Evolutionary conservation across 2,888 invertebrate species (phyloP).

Genomic region (Anodontia alba): DNA sequence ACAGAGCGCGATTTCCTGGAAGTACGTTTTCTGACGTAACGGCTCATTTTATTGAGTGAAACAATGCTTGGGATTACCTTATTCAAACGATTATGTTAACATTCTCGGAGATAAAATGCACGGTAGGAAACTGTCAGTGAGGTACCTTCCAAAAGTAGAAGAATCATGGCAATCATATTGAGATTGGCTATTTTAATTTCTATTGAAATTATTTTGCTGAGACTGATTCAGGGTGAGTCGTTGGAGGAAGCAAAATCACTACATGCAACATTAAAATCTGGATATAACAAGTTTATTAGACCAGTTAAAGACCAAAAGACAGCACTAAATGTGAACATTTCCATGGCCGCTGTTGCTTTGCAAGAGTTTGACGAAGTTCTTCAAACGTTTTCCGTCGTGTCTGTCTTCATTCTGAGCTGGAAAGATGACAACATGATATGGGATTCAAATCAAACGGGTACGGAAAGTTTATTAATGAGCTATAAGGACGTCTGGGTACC

Average conservation of each 20-base stretch:
- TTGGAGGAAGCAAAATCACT: not conserved
- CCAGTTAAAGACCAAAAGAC: not conserved
- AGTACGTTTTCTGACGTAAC: no score
- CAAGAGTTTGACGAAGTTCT: conserved; percentile 30
- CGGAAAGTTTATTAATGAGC: not conserved
- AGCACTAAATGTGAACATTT: not conserved
- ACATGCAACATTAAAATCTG: not conserved
- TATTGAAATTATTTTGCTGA: no score
- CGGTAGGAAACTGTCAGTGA: no score
- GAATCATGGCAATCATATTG: no score
- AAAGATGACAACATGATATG: not conserved
- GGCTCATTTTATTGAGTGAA: no score
- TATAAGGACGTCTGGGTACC: not conserved
- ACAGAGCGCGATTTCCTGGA: no score
- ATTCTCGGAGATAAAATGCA: no score
- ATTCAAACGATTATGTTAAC: no score
- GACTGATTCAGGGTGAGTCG: not conserved
- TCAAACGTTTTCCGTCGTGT: not conserved
- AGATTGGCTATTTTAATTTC: no score
- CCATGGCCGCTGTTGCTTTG: not conserved
- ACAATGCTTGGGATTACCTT: no score
- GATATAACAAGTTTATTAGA: not conserved
- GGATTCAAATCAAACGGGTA: not conserved
- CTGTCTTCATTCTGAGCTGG: not conserved
- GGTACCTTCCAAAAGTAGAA: no score